Conservation (phyloP, 2,113 vertebrate genomes). For the Xiphophorus hellerii region DNA sequence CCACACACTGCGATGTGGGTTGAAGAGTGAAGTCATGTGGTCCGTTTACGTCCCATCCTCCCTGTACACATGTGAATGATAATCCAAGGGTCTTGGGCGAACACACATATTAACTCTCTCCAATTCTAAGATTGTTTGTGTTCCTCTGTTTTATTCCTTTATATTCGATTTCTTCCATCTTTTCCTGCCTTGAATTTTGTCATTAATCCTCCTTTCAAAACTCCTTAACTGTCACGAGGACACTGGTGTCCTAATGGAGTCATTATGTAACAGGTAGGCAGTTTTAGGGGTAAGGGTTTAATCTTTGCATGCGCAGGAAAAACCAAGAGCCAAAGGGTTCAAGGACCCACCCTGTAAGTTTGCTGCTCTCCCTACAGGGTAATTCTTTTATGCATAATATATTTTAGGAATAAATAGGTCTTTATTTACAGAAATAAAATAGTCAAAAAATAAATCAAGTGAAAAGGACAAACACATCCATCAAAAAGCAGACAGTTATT, state of each 20-base stretch:
- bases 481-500: too few species aligned
- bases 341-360: too few species aligned
- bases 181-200: neutral
- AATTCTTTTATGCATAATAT: too few species aligned
- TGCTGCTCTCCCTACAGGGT: too few species aligned
- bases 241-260: too few species aligned
- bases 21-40: constrained; percentile 52
- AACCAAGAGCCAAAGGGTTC: neutral
- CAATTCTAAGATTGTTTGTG: constrained; percentile 23
- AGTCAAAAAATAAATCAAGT: too few species aligned
- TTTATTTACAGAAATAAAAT: too few species aligned
- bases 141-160: neutral
- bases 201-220: neutral
- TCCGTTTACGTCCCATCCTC: constrained; percentile 17
- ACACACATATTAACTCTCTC: neutral
- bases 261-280: too few species aligned
- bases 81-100: constrained; percentile 39
- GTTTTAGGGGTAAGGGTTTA: neutral
- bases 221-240: too few species aligned
- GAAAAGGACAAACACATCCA: too few species aligned
- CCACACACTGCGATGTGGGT: constrained; percentile 45
- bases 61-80: constrained; percentile 29
- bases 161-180: neutral
- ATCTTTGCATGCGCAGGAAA: neutral
- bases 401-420: too few species aligned